Conservation (phyloP, 2,797 vertebrate species). For the Tadarida brasiliensis region DNA sequence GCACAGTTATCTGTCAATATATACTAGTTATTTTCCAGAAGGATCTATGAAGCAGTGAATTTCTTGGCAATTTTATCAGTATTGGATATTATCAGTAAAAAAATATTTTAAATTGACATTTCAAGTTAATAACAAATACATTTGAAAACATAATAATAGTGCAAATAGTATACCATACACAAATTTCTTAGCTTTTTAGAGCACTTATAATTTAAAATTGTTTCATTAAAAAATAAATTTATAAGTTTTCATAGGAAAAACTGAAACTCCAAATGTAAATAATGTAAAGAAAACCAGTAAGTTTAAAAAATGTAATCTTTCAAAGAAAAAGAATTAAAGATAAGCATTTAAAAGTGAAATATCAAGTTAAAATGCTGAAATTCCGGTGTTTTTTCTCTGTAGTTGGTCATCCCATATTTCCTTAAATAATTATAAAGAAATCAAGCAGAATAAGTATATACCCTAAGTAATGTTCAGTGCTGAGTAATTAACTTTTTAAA, state of each 20-base stretch:
- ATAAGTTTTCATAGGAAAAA: not conserved
- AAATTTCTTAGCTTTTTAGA: slow-evolving; percentile 34
- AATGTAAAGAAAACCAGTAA: not conserved
- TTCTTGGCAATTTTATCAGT: not conserved
- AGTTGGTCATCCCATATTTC: not conserved
- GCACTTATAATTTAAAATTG: not conserved
- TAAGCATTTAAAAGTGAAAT: not conserved
- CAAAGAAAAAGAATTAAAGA: not conserved
- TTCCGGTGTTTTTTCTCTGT: not conserved
- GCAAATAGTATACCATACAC: not conserved
- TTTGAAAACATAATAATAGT: not conserved
- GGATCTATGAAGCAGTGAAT: not conserved
- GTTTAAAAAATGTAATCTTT: not conserved
- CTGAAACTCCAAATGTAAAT: not conserved
- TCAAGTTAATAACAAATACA: not conserved
- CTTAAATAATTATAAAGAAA: not conserved
- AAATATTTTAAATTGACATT: not conserved
- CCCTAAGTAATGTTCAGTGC: not conserved
- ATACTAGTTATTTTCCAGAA: not conserved
- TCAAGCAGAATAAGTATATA: not conserved
- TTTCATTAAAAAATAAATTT: not conserved
- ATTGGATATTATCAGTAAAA: not conserved
- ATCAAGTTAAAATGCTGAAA: not conserved
- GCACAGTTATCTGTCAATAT: not conserved
- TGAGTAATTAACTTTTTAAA: slow-evolving; percentile 14